Evolutionary conservation across 2,797 vertebrate species (phyloP), one percentile per base, ranked within the genome.

Genomic region (Dermochelys coriacea): DNA sequence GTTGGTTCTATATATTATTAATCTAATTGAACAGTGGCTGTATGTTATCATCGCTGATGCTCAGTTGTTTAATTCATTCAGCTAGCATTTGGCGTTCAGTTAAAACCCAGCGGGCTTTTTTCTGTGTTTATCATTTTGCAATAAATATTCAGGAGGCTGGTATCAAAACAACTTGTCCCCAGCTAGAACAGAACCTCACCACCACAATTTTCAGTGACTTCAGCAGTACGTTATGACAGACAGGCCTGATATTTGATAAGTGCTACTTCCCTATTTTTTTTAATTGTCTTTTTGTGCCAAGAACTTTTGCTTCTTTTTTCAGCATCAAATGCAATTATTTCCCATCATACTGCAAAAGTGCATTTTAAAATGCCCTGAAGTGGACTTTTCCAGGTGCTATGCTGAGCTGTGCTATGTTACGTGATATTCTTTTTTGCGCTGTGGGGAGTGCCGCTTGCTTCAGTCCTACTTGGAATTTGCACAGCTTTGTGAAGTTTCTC

Each of bases 401-500:
- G 59, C 6, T 75, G 87, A 61, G 0, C 64, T 89, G 85, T n/a
- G 86, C 6, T 16, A 57, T 74, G 50, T 85, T 84, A 74, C 84
- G 86, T 79, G 77, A 83, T 90, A 85, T 37, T 14, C 78, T 94
- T 96, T 83, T 80, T 31, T 89, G 18, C 2, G 4, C 88, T 88
- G 19, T 55, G 91, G 89, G 50, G 6, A 91, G 79, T 47, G 25
- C 82, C 57, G 91, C 85, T n/a, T 59, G 80, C 89, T 90, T 98
- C 95, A 96, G 87, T 94, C 84, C 61, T 97, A 94, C 84, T 92
- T 97, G 95, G 96, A 95, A 97, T 96, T 97, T 97, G 95, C 96
- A 95, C 96, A 98, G 96, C 95, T 97, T 97, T 98, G 95, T 98
- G 95, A 97, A 97, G 97, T 96, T 98, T 98, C 90, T 97, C 97